phyloP scores from a whole-genome alignment of 2,888 invertebrate species.

The Cylloceria caligata region DNA sequence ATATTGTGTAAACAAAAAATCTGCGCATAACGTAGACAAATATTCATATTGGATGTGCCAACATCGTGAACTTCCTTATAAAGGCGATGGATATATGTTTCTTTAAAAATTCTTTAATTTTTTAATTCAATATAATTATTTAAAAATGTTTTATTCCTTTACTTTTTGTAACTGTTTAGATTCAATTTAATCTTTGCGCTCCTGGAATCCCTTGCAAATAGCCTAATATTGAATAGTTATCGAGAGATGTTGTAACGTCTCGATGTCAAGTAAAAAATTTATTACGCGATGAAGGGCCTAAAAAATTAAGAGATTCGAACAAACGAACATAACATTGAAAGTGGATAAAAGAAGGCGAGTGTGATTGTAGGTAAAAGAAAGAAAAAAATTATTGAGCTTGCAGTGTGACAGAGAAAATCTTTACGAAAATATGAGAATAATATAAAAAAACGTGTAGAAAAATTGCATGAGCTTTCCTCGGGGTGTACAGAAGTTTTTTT shows the following conservation, averaged over 20 bases:
- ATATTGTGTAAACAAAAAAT: too few relatives aligned
- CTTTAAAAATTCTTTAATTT: background rate
- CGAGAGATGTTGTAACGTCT: background rate
- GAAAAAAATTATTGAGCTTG: slow-evolving; percentile 53
- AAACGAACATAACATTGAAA: slow-evolving; percentile 44
- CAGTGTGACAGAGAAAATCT: slow-evolving; percentile 27
- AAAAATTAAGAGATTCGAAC: slow-evolving; percentile 14
- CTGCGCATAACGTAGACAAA: too few relatives aligned
- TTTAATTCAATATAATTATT: background rate
- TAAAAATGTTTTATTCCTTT: background rate
- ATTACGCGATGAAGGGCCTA: slow-evolving; percentile 44
- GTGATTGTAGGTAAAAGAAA: slow-evolving; percentile 23
- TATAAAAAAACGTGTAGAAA: background rate
- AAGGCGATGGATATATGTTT: too few relatives aligned
- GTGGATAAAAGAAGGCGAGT: slow-evolving; percentile 5
- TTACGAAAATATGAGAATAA: slow-evolving; percentile 16
- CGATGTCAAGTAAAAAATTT: slow-evolving; percentile 19
- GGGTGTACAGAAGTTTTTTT: slow-evolving; percentile 36
- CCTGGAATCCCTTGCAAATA: slow-evolving; percentile 43
- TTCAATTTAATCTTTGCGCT: background rate
- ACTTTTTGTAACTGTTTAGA: background rate
- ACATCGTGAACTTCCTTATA: too few relatives aligned
- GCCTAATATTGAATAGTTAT: slow-evolving; percentile 24
- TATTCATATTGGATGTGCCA: too few relatives aligned
- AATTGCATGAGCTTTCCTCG: slow-evolving; percentile 50